phyloP scores from a whole-genome alignment of 2,888 invertebrate species.

The Aplocera efformata region DNA sequence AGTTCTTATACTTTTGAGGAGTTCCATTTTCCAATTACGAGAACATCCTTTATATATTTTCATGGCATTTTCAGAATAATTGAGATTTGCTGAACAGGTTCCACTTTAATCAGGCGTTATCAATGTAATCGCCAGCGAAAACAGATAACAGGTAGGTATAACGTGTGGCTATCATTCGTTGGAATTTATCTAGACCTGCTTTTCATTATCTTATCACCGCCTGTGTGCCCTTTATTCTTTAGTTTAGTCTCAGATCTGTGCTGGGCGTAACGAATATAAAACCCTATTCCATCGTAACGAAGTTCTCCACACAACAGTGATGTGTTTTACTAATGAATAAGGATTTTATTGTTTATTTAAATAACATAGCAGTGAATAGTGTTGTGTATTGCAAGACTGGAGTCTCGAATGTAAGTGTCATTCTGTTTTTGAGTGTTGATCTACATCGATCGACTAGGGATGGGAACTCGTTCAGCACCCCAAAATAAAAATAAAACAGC shows the following conservation, averaged over 20 bases:
- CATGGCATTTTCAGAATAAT: constrained; percentile 2
- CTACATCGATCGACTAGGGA: constrained; percentile 5
- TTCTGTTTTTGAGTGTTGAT: too few species aligned
- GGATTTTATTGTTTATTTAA: constrained; percentile 4
- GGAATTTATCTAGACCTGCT: constrained; percentile 79
- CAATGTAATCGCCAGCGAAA: constrained; percentile 65
- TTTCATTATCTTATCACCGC: constrained; percentile 71
- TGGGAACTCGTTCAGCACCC: too few species aligned
- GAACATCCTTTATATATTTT: constrained; percentile 3
- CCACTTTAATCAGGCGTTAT: constrained; percentile 56
- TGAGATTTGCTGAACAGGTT: constrained; percentile 29
- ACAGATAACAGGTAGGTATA: constrained; percentile 43
- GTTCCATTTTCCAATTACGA: too few species aligned
- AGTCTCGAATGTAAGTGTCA: constrained; percentile 39
- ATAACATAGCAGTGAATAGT: constrained; percentile 12
- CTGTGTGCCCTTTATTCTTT: constrained; percentile 67
- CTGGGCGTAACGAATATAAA: constrained; percentile 44
- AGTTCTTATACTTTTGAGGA: too few species aligned
- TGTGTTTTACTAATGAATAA: constrained; percentile 8
- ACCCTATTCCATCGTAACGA: neutral
- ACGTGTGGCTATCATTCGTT: constrained; percentile 57
- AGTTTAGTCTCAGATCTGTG: constrained; percentile 44
- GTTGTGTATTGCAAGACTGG: constrained; percentile 12
- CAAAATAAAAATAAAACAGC: too few species aligned
- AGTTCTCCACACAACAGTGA: neutral